Conservation (phyloP, 2,113 vertebrate genomes). For the Raja brachyura region DNA sequence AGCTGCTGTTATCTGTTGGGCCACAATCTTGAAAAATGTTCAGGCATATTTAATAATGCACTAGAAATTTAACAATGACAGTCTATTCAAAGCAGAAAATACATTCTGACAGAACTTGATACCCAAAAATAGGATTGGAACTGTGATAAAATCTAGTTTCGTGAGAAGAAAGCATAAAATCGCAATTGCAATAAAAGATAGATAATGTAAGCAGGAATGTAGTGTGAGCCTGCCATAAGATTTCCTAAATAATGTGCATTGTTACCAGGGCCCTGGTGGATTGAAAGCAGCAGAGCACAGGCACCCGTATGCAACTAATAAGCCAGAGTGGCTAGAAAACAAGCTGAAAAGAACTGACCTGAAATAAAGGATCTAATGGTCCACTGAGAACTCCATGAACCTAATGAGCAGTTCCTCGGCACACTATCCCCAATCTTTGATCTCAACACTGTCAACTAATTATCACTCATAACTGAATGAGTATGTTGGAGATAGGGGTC, state of each 20-base stretch:
- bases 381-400: not conserved
- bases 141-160: not conserved
- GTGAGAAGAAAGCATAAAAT: not conserved
- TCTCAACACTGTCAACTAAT: not conserved
- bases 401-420: not conserved
- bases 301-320: not conserved
- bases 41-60: not conserved
- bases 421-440: not conserved
- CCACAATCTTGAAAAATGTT: not conserved
- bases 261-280: not conserved
- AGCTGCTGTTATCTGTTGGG: not conserved
- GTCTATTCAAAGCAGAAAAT: not conserved
- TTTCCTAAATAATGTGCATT: not conserved
- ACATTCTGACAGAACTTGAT: not conserved
- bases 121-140: not conserved
- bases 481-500: not conserved
- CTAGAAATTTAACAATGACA: not conserved
- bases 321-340: not conserved
- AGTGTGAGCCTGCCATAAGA: not conserved
- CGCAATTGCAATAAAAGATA: not conserved
- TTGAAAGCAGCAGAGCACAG: not conserved
- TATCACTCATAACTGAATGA: not conserved
- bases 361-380: not conserved
- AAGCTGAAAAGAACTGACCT: not conserved
- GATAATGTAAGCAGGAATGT: not conserved